A percentile compares a stretch with the other conserved stretches of the same genome.
phyloP scores from a whole-genome alignment of 1,140 invertebrate genomes.

The Drosophila seguyi region DNA sequence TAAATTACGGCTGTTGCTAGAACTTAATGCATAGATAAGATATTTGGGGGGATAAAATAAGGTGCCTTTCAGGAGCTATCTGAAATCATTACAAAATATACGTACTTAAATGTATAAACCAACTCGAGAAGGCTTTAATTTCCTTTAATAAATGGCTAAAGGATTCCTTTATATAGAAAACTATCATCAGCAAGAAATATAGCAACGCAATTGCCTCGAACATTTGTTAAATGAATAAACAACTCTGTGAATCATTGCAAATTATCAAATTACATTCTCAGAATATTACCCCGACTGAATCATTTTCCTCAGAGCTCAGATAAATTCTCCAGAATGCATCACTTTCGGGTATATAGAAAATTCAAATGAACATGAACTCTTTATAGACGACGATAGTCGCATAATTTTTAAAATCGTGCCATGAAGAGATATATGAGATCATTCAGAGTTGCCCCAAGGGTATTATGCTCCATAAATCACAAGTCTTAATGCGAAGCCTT shows the following conservation, averaged over 20 bases:
- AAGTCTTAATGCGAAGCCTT: constrained; percentile 69
- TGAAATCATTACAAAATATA: neutral
- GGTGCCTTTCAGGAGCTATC: neutral
- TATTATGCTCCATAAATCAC: constrained; percentile 65
- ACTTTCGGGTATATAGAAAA: neutral
- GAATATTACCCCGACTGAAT: constrained; percentile 42
- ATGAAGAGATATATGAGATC: constrained; percentile 87
- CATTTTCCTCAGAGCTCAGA: constrained; percentile 24
- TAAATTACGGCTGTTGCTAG: constrained; percentile 21
- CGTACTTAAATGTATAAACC: too few species aligned
- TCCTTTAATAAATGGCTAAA: neutral
- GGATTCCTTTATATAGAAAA: neutral
- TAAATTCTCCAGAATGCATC: constrained; percentile 14
- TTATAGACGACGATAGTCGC: constrained; percentile 30
- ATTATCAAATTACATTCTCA: constrained; percentile 19
- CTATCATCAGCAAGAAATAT: neutral
- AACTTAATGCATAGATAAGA: constrained; percentile 4
- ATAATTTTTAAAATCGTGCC: constrained; percentile 10
- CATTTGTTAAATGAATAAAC: neutral
- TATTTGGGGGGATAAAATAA: neutral
- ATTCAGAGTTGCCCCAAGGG: constrained; percentile 86
- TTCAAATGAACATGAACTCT: constrained; percentile 32
- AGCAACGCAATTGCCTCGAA: neutral
- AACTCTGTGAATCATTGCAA: constrained; percentile 14
- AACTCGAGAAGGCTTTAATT: neutral